phyloP scores from a whole-genome alignment of 2,888 invertebrate genomes.

The Linyphia triangularis region DNA sequence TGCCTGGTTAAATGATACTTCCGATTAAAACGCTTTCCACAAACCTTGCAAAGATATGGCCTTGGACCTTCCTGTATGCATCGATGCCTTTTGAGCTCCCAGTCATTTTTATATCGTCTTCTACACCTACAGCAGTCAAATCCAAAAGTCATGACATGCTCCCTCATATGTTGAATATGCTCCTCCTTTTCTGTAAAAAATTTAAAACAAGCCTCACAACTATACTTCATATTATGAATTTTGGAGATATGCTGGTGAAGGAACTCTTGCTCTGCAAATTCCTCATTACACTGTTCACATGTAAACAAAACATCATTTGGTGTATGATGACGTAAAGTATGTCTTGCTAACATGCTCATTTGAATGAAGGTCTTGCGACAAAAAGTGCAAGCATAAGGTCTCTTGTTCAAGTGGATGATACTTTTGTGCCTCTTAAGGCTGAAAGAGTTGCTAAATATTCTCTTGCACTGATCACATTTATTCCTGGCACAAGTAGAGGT shows the following conservation, averaged over 20 bases:
- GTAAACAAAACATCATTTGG: neutral
- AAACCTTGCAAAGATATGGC: neutral
- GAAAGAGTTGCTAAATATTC: neutral
- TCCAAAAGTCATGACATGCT: neutral
- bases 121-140: neutral
- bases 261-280: neutral
- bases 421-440: neutral
- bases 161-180: neutral
- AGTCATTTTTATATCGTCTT: neutral
- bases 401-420: conserved; percentile 3
- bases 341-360: neutral
- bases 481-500: neutral
- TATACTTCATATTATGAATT: neutral
- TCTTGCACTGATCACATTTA: neutral
- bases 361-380: conserved; percentile 1
- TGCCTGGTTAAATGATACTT: neutral
- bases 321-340: neutral
- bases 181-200: conserved; percentile 6
- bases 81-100: neutral
- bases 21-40: conserved; percentile 13
- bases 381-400: neutral
- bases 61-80: neutral
- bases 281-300: neutral
- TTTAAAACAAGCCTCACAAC: conserved; percentile 11
- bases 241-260: neutral